phyloP scores from a whole-genome alignment of 2,888 invertebrate species.

The Oithona nana region DNA sequence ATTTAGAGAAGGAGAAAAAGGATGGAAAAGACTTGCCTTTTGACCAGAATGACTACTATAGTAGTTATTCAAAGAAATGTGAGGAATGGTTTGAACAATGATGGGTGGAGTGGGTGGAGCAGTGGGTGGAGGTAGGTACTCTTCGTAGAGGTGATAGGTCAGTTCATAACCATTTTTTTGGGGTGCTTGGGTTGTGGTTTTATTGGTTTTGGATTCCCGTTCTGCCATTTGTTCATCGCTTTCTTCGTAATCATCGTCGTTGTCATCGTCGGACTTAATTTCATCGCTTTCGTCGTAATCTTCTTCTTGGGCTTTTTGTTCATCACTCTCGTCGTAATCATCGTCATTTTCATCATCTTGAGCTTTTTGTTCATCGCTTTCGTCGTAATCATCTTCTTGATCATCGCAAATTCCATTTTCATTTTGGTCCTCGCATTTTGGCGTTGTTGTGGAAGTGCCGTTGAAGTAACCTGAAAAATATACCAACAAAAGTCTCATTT shows the following conservation, averaged over 20 bases:
- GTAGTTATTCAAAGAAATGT: background rate
- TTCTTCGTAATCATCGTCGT: background rate
- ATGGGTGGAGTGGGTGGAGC: background rate
- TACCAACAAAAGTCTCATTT: background rate
- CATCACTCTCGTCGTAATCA: background rate
- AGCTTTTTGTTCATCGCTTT: background rate
- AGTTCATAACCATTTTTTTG: background rate
- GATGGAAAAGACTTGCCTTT: too few species aligned
- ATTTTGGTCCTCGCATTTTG: background rate
- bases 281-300: background rate
- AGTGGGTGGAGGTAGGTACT: background rate
- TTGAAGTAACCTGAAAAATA: background rate
- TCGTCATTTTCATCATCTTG: background rate
- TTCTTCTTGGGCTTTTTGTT: background rate
- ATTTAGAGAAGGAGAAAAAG: too few species aligned
- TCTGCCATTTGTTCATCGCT: background rate
- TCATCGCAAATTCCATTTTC: conserved; percentile 1
- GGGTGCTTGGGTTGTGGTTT: background rate
- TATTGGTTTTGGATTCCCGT: background rate
- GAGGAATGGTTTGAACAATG: background rate
- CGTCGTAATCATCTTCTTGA: background rate
- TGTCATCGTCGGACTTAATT: background rate
- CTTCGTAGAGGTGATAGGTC: conserved; percentile 1
- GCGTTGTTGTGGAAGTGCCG: background rate
- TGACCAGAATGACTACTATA: too few species aligned